phyloP scores from a whole-genome alignment of 2,113 vertebrate species.

The Conger conger region DNA sequence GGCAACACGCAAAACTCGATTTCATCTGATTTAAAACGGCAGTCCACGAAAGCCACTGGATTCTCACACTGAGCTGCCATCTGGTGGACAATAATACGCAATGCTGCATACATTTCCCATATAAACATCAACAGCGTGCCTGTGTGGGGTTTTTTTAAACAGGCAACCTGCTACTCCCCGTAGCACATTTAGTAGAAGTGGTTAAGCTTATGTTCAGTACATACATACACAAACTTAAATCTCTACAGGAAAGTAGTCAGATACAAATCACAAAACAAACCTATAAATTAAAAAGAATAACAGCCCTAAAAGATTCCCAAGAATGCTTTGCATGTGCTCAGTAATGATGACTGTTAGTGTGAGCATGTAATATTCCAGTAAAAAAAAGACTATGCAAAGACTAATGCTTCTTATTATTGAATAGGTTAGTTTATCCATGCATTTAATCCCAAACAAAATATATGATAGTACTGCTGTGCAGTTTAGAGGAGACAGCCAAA shows the following conservation, averaged over 20 bases:
- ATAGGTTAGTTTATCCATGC: background rate
- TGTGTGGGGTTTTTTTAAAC: too few species aligned
- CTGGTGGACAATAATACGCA: background rate
- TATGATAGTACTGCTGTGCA: background rate
- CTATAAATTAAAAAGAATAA: background rate
- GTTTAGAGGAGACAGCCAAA: background rate
- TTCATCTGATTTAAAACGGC: background rate
- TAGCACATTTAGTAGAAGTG: background rate
- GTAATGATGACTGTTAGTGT: background rate
- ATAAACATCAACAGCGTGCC: too few species aligned
- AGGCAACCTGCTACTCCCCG: too few species aligned
- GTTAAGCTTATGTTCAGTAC: background rate
- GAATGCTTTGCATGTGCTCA: background rate
- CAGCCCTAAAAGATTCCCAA: background rate
- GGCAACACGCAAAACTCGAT: background rate
- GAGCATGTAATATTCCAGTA: background rate
- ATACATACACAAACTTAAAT: background rate
- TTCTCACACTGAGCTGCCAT: background rate
- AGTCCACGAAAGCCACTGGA: background rate
- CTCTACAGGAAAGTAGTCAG: background rate
- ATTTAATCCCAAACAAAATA: background rate
- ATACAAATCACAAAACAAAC: background rate
- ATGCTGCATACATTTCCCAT: too few species aligned
- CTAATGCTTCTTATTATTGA: background rate
- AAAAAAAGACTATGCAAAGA: background rate